Evolutionary conservation across 2,113 vertebrate genomes (phyloP).

Genomic region (Ptychochromis oligacanthus): DNA sequence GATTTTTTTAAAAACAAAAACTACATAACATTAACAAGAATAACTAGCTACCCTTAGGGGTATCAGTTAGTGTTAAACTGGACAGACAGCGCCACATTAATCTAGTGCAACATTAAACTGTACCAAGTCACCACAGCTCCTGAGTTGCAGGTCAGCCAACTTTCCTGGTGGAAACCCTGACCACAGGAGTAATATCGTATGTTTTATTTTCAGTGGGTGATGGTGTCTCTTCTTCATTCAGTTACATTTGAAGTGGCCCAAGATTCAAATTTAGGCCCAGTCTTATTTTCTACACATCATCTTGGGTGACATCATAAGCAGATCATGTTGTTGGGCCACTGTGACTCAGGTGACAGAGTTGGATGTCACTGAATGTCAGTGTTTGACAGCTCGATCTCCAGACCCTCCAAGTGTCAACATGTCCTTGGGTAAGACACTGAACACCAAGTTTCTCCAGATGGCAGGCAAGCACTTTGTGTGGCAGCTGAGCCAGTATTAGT

Average conservation of each 20-base stretch:
- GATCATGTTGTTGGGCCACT: background rate
- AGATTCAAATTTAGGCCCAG: background rate
- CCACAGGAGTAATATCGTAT: accelerated
- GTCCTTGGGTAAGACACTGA: background rate
- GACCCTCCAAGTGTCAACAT: background rate
- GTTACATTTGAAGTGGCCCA: background rate
- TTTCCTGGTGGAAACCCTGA: background rate
- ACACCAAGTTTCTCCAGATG: background rate
- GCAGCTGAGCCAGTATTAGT: background rate
- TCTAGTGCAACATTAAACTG: background rate
- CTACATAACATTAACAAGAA: background rate
- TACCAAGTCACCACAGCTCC: background rate
- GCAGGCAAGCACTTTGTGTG: background rate
- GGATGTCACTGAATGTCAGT: too few species aligned
- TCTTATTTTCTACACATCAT: background rate
- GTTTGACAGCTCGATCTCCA: accelerated
- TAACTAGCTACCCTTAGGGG: background rate
- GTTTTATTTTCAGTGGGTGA: background rate
- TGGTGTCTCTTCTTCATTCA: background rate
- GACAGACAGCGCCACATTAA: accelerated
- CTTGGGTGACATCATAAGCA: background rate
- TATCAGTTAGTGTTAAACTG: background rate
- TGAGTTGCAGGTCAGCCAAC: too few species aligned
- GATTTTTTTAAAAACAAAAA: background rate
- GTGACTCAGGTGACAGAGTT: background rate